Evolutionary conservation across 1,140 invertebrate species (phyloP).

Genomic region (Melipona quadrifasciata): DNA sequence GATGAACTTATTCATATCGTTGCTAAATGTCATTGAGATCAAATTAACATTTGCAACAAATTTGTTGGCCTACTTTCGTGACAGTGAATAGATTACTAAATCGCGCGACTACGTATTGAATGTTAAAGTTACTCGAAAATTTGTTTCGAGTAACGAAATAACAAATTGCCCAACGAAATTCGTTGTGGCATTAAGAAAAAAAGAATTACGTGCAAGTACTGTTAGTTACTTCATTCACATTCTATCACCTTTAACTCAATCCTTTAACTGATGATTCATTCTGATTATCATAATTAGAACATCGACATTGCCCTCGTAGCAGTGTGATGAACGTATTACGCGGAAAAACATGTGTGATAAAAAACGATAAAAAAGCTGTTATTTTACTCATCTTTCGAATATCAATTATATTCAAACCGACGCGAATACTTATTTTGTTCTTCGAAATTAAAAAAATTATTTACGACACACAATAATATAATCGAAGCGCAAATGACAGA

Average conservation of each 20-base stretch:
- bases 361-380: neutral
- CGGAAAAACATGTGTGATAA: neutral
- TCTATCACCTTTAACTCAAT: slow-evolving; percentile 66
- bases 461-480: neutral
- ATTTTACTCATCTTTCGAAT: neutral
- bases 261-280: slow-evolving; percentile 71
- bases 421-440: neutral
- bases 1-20: neutral
- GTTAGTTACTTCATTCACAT: slow-evolving; percentile 28
- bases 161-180: neutral
- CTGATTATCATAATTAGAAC: slow-evolving; percentile 65
- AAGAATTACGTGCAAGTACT: neutral
- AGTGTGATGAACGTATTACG: slow-evolving; percentile 27
- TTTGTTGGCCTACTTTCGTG: neutral
- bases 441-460: neutral
- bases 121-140: neutral
- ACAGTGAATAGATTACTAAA: neutral
- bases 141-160: neutral
- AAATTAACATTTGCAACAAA: neutral
- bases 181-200: neutral
- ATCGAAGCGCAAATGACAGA: neutral
- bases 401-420: neutral
- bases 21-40: neutral
- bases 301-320: slow-evolving; percentile 19
- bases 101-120: neutral